A percentile compares a stretch with the other conserved stretches of the same genome.
These are phyloP conservation scores for Lophotriccus pileatus DNA, from an alignment of 2,797 vertebrate genomes.

Conservation along the genomic window DNA sequence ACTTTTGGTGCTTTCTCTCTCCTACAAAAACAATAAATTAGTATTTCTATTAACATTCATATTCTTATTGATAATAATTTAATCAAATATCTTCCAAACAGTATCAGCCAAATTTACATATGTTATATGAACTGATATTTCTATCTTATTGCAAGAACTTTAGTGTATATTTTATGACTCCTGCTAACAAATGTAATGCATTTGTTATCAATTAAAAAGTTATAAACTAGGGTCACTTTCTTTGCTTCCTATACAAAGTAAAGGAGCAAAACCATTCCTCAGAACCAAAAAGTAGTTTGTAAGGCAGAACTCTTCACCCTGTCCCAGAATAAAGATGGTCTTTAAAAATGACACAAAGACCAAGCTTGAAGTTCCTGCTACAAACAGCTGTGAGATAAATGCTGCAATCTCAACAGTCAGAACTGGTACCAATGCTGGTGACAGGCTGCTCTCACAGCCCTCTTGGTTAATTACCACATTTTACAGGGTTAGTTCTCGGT, in stretches of 20 bases:
- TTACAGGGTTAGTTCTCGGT: neutral
- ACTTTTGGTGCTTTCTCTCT: constrained; percentile 20
- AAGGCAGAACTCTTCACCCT: neutral
- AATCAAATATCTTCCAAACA: neutral
- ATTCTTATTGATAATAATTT: neutral
- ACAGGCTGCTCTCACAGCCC: neutral
- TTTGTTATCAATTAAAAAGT: neutral
- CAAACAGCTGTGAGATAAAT: neutral
- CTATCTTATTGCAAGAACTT: neutral
- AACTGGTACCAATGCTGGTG: neutral
- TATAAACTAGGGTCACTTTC: neutral
- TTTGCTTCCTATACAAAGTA: neutral
- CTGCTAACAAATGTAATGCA: neutral
- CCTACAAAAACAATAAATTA: constrained; percentile 37
- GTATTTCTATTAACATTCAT: neutral
- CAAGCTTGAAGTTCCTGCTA: neutral
- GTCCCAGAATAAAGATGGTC: neutral
- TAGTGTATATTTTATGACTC: neutral
- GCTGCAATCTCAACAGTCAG: neutral
- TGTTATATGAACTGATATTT: neutral
- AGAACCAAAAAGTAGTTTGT: neutral
- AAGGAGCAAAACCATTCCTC: neutral
- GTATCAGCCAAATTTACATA: neutral
- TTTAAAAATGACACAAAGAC: neutral
- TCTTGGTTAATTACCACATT: neutral